Conservation (phyloP, 2,113 vertebrate genomes). For the Lontra canadensis region DNA sequence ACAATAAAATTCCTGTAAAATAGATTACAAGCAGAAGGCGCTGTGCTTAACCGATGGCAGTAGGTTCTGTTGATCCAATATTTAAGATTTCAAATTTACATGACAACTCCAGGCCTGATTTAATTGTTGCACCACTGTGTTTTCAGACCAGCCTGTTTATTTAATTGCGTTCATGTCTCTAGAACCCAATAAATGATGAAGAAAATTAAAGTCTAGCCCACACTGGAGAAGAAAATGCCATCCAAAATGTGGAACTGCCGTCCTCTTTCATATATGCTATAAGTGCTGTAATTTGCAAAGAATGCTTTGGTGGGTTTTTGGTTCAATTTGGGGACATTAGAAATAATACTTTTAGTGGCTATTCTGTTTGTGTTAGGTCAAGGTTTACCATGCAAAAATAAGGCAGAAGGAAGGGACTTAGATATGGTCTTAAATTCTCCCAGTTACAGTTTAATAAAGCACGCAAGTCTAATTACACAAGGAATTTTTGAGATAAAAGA, state of each 20-base stretch:
- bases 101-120: not conserved
- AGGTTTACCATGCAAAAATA: not conserved
- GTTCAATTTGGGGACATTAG: not conserved
- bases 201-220: not conserved
- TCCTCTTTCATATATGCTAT: not conserved
- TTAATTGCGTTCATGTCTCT: not conserved
- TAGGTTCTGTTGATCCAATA: not conserved
- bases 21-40: not conserved
- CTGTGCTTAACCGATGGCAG: not conserved
- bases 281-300: not conserved
- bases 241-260: not conserved
- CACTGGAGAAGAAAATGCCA: not conserved
- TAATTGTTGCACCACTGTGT: not conserved
- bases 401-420: not conserved
- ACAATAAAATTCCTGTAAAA: not conserved
- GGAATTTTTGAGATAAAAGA: not conserved
- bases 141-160: not conserved
- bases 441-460: not conserved
- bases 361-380: not conserved
- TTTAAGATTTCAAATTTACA: not conserved
- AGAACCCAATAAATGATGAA: not conserved
- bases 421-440: not conserved
- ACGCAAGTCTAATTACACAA: not conserved
- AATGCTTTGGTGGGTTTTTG: not conserved
- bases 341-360: not conserved